Base-by-base conservation (phyloP, 2,113 vertebrate genomes). In the Donacobius atricapilla region DNA sequence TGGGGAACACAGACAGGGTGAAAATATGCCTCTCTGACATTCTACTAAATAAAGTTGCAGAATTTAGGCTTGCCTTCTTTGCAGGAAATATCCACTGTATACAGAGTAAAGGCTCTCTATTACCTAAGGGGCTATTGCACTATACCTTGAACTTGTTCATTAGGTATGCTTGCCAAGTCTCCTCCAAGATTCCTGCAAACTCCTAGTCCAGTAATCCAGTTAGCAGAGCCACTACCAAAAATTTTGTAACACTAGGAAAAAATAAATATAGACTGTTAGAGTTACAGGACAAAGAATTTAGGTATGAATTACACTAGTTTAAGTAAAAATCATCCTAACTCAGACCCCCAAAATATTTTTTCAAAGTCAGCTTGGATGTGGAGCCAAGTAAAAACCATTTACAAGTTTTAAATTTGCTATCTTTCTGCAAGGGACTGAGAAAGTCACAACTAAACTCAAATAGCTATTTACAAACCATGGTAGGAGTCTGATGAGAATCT, bases 181-280 rank as follows among this genome's bases (percentile, higher is more conserved):
- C 99, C 99, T 95, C 98, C 98, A 60, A 98, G 95, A 39, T 45
- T 94, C 14, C 89, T 76, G 89, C 99, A 99, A 93, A 86, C 50
- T 24, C 65, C 73, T 37, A 98, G 97, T 83, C 98, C 98, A 4
- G 96, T 75, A 15, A 64, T 35, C 99, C 99, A 99, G 7, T 16
- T 54, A 79, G 97, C 96, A 56, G 94, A 72, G 64, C 57, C 40
- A 64, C 87, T 94, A 35, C 94, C 94, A 83, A 98, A 97, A 77
- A 99, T 65, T 95, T 97, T 99, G 94, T 99, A 99, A 96, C 99
- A 99, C 99, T 99, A 68, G 51, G 16, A 48, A 53, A 87, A 25
- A 61, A 70, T 10, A 9, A 51, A 4, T 78, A 30, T 28, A 61
- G 47, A 39, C 10, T 30, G 11, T 89, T 57, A 53, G 39, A 90